Base-by-base conservation (phyloP, 2,888 invertebrate genomes). In the Scrobipalpa costella region DNA sequence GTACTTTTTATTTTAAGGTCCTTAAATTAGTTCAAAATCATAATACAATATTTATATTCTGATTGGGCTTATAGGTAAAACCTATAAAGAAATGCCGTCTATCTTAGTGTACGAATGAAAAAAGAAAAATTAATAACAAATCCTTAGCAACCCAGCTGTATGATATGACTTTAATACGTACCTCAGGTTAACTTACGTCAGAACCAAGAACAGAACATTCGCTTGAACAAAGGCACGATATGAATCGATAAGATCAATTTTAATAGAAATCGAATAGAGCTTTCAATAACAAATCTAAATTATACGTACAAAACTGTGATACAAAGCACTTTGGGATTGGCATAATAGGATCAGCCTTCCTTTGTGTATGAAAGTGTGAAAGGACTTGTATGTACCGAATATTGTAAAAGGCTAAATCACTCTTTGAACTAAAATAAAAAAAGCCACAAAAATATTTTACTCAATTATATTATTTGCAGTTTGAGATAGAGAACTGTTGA, bases 151-250 rank as follows among this genome's bases (percentile, higher is more conserved):
- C 27, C 27, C 5, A 27, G 27, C 27, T 27, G 13, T 40, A 40
- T 40, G 11, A 3, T 13, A 40, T 15, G 15, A 44, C 6, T 44
- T 40, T 40, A 13, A 40, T 15, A n/a, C 44, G n/a, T 15, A 5
- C 44, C 44, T 44, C 15, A 5, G n/a, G 1, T 15, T 44, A 15
- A 6, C 49, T 49, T 49, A 49, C 49, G 49, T 49, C 49, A 49
- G 49, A 49, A n/a, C 7, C 19, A 65, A 71, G 70, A 69, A 27
- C 27, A 27, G 69, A 68, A 68, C 69, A 66, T 66, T 68, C 67
- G 70, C 68, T 70, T 69, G 52, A 61, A 61, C 49, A 49, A 61
- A 50, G 33, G 55, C 33, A 2, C n/a, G 17, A 49, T 49, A 49
- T 49, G 17, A 6, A 27, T 27, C 55, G 55, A 55, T 55, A 55